phyloP scores from a whole-genome alignment of 1,140 invertebrate genomes.

The Episyrphus balteatus region DNA sequence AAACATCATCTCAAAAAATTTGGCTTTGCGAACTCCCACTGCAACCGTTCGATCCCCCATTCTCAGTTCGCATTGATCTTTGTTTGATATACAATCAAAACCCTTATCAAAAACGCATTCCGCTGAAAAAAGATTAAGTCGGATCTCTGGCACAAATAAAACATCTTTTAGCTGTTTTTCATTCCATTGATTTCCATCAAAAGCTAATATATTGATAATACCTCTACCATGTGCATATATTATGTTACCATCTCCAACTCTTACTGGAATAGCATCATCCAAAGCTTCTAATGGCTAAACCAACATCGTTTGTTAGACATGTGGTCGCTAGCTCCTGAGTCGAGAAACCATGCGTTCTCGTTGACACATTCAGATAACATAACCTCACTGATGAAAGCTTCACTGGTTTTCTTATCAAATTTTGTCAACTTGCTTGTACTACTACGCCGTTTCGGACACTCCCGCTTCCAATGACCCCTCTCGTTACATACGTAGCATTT shows the following conservation, averaged over 20 bases:
- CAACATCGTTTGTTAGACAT: not conserved
- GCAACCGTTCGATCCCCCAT: slow-evolving; percentile 6
- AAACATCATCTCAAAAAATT: slow-evolving; percentile 23
- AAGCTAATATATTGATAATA: not conserved
- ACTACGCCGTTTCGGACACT: not conserved
- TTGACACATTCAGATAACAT: not conserved
- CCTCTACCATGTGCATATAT: slow-evolving; percentile 1
- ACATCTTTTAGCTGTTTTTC: slow-evolving; percentile 15
- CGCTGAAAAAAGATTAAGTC: no score
- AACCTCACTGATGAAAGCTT: not conserved
- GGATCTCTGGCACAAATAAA: slow-evolving; percentile 22
- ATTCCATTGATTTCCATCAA: not conserved
- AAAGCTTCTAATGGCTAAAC: not conserved
- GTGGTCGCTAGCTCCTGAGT: slow-evolving; percentile 2
- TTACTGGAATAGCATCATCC: not conserved
- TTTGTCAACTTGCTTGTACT: not conserved
- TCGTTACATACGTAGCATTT: slow-evolving; percentile 11
- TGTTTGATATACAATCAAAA: no score
- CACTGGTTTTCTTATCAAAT: not conserved
- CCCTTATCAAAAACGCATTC: no score
- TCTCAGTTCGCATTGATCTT: no score
- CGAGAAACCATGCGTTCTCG: not conserved
- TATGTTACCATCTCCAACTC: not conserved
- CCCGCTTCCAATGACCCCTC: slow-evolving; percentile 6
- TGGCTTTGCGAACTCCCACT: slow-evolving; percentile 26